Evolutionary conservation across 2,888 invertebrate genomes (phyloP), one percentile per base, ranked within the genome.

Genomic region (Cheilosia grossa): DNA sequence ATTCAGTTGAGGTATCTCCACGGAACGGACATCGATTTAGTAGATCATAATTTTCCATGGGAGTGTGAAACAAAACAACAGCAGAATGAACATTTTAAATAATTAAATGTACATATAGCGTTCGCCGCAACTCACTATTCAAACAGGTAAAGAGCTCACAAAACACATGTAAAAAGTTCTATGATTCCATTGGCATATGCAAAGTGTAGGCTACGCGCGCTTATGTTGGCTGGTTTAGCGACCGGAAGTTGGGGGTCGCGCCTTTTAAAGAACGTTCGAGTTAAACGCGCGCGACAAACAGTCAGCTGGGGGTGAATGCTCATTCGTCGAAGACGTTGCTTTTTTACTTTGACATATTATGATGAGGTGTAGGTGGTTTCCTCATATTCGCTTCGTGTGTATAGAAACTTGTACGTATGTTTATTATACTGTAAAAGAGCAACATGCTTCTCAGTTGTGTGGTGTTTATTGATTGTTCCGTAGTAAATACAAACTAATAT

Each of bases 161-260:
- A 58, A 42, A 42, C 63, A 37, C 40, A 70, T 53, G 53, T 49
- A 44, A 56, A 47, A 19, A 19, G 49, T 79, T 72, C 61, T 73
- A 72, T 59, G 56, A 51, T 58, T 33, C 30, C 42, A 58, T 51
- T 30, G 66, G 4, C 61, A 44, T 15, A 24, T 30, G 42, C 47
- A 37, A 56, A 42, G 58, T 6, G 59, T 21, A 37, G 27, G 19
- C 21, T 37, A 63, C 42, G 69, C 37, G 67, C 51, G 27, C 27
- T 69, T 24, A 40, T 24, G 67, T 67, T 77, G 70, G 69, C 70
- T 75, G 59, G 40, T 82, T 75, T 75, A 59, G 75, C 59, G 64
- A 70, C 75, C 82, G 75, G 82, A 82, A 82, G 75, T 77, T 70
- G 58, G 44, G 70, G 70, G 70, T 77, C 82, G 82, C 75, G 66